Evolutionary conservation across 30 jellyfish, hydroid and myxozoan species (phyloP).

Genomic region (Aurelia sp.): DNA sequence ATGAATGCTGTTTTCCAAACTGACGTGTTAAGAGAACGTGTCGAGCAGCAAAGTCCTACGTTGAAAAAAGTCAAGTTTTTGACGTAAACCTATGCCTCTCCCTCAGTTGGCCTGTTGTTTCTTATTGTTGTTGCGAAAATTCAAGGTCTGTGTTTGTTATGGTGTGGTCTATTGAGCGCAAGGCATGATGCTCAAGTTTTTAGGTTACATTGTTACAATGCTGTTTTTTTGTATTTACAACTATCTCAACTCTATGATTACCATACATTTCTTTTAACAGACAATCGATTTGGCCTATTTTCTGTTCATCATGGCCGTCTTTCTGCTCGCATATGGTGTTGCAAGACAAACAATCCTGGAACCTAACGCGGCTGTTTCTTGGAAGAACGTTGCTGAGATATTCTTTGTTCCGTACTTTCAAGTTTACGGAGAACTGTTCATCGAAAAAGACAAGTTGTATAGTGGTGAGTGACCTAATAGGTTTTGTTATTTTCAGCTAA

Average conservation of each 20-base stretch:
- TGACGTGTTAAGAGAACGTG: too few relatives aligned
- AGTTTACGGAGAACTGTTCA: slow-evolving; percentile 94
- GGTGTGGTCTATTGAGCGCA: too few relatives aligned
- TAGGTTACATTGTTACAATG: not conserved
- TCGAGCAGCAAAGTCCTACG: not conserved
- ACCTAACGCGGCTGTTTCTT: slow-evolving; percentile 48
- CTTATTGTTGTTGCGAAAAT: not conserved
- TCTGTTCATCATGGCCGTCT: slow-evolving; percentile 88
- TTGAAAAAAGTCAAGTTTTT: not conserved
- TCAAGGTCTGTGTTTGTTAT: too few relatives aligned
- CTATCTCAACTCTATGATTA: not conserved
- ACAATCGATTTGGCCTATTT: slow-evolving; percentile 84
- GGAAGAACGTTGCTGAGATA: slow-evolving; percentile 79
- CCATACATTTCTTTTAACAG: slow-evolving; percentile 33
- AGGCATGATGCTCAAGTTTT: too few relatives aligned
- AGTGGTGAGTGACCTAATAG: slow-evolving; percentile 16
- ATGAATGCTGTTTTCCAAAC: too few relatives aligned
- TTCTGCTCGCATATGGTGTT: slow-evolving; percentile 94
- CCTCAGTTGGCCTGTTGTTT: too few relatives aligned
- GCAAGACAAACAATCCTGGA: slow-evolving; percentile 78
- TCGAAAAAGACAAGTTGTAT: slow-evolving; percentile 68
- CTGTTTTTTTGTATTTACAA: not conserved
- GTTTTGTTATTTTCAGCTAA: not conserved
- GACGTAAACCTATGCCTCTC: not conserved
- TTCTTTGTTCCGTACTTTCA: slow-evolving; percentile 91